Evolutionary conservation across 2,797 vertebrate genomes (phyloP).

Genomic region (Rhynchotus rufescens): DNA sequence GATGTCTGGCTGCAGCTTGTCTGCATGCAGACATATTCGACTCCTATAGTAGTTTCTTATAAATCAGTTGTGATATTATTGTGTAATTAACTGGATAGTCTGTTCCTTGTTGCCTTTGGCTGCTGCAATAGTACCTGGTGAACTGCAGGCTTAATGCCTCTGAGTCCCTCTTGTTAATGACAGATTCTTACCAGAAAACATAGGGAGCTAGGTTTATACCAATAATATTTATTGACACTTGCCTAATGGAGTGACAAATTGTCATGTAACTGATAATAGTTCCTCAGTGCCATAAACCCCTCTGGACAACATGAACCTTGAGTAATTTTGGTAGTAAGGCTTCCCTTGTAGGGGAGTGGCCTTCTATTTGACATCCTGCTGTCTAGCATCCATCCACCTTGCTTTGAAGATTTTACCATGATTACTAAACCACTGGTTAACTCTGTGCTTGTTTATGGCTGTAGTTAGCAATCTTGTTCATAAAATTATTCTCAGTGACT

Average conservation of each 20-base stretch:
- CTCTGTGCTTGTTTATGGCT: neutral
- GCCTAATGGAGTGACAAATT: neutral
- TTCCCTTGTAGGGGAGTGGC: neutral
- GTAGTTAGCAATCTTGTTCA: neutral
- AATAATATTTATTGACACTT: neutral
- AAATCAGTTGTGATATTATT: neutral
- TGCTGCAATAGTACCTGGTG: neutral
- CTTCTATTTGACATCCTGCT: neutral
- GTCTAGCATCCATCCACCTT: neutral
- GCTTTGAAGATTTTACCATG: neutral
- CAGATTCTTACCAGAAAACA: neutral
- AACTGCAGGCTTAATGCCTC: fast-evolving
- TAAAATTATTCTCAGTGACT: neutral
- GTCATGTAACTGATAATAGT: neutral
- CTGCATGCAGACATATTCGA: neutral
- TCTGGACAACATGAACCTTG: neutral
- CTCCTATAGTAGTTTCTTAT: neutral
- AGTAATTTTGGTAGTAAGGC: neutral
- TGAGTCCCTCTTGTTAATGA: neutral
- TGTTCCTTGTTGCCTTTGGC: neutral
- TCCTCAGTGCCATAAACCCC: neutral
- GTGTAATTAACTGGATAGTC: neutral
- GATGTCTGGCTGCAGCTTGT: conserved; percentile 33
- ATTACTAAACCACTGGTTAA: neutral
- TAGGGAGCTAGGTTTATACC: neutral